Evolutionary conservation across 1,140 invertebrate species (phyloP), one percentile per base, ranked within the genome.

Genomic region (Plectrocnemia conspersa): DNA sequence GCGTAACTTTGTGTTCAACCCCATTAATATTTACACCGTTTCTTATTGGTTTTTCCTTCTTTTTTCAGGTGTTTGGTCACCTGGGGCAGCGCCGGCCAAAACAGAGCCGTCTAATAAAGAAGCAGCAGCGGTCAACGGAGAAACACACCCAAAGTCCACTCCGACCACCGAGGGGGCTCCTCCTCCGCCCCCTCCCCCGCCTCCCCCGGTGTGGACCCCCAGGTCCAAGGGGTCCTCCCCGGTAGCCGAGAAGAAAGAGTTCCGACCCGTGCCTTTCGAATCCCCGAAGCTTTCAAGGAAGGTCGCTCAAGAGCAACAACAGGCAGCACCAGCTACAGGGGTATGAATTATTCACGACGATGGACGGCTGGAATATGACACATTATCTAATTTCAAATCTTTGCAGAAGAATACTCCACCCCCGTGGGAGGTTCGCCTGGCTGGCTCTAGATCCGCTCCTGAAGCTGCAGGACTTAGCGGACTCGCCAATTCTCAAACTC

Each of bases 141-240:
- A 47, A 21, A 16, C 10, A 15, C 21, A 35, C 15, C 29, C 36
- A 16, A 11, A 36, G 32, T 27, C 53, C 23, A 15, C 38, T 33
- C 0, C 25, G 13, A n/a, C 65, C 67, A 59, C 64, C 67, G 22
- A n/a, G 60, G 56, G 64, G 63, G 63, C 76, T 55, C 66, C 68
- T 61, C 64, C 68, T 22, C 71, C 71, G 9, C 80, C 78, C 58
- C 76, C 78, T 53, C 76, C 79, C 21, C 76, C 80, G 29, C 77
- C 82, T 3, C 79, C 79, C 24, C 77, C 85, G 3, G 75, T 90
- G 49, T 91, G 88, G 88, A 82, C 82, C 1, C 86, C 88, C 3
- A 79, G 77, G 25, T 41, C 61, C 22, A 50, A 50, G 33, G 29
- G 29, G 40, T 15, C 49, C 7, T 54, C 52, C 10, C 75, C 19